Evolutionary conservation across 2,113 vertebrate genomes (phyloP).

Genomic region (Harpagus bidentatus): DNA sequence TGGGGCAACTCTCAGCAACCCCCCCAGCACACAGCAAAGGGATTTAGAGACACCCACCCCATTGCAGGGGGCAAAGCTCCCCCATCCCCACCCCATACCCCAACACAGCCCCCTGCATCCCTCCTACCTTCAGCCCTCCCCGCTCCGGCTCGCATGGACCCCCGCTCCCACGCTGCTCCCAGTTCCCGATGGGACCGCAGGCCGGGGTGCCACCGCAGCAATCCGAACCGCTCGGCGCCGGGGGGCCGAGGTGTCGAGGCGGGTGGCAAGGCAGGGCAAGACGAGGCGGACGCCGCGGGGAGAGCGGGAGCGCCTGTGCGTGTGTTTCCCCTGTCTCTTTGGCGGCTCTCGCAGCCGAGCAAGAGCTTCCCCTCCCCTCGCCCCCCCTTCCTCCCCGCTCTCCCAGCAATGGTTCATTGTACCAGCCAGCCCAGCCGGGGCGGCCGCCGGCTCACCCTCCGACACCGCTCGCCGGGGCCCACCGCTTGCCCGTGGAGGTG

Average conservation of each 20-base stretch:
- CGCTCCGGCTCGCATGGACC: background rate
- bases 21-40: too few relatives aligned
- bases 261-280: background rate
- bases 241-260: background rate
- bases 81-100: too few relatives aligned
- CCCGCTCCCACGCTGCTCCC: background rate
- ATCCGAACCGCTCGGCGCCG: background rate
- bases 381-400: slow-evolving; percentile 24
- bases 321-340: background rate
- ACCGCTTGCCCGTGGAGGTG: background rate
- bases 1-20: too few relatives aligned
- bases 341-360: background rate
- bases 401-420: background rate
- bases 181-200: background rate
- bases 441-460: background rate
- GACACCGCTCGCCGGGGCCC: background rate
- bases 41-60: too few relatives aligned
- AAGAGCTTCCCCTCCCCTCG: slow-evolving; percentile 37
- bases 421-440: background rate
- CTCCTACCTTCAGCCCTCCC: background rate
- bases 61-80: too few relatives aligned
- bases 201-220: background rate
- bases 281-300: background rate
- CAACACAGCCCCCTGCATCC: background rate
- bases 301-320: background rate